A percentile compares a stretch with the other conserved stretches of the same genome.
Evolutionary conservation across 2,888 invertebrate genomes (phyloP).

Genomic region (Rotaria macrura): DNA sequence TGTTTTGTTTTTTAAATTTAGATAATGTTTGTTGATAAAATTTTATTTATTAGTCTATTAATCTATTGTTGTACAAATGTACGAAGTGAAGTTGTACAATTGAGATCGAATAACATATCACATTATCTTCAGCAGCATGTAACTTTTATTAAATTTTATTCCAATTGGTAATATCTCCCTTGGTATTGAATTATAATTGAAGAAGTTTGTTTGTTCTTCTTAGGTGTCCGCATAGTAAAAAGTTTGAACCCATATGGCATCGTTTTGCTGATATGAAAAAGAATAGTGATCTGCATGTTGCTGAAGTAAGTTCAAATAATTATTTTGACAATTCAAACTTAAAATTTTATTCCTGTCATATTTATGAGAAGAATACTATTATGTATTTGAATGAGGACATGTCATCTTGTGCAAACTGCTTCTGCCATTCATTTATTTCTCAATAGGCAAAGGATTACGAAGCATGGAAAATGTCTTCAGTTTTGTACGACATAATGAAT

Average conservation of each 20-base stretch:
- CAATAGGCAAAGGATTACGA: too few species aligned
- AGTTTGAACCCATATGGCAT: background rate
- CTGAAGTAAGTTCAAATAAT: background rate
- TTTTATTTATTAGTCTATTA: background rate
- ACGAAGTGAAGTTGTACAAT: background rate
- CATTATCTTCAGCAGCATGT: background rate
- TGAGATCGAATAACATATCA: background rate
- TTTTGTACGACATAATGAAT: too few species aligned
- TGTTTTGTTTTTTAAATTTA: background rate
- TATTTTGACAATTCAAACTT: background rate
- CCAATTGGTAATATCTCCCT: background rate
- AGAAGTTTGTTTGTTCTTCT: background rate
- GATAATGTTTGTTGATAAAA: background rate
- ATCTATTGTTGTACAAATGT: background rate
- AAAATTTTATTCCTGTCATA: too few species aligned
- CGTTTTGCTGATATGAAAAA: background rate
- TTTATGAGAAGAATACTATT: too few species aligned
- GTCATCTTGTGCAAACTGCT: too few species aligned
- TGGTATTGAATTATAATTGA: too few species aligned
- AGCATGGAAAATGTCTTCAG: too few species aligned
- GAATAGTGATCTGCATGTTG: background rate
- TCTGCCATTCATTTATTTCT: too few species aligned
- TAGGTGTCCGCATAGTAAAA: background rate
- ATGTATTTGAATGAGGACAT: too few species aligned
- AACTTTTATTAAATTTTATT: background rate